Conservation (phyloP, 2,888 invertebrate species). For the Idaea aversata region DNA sequence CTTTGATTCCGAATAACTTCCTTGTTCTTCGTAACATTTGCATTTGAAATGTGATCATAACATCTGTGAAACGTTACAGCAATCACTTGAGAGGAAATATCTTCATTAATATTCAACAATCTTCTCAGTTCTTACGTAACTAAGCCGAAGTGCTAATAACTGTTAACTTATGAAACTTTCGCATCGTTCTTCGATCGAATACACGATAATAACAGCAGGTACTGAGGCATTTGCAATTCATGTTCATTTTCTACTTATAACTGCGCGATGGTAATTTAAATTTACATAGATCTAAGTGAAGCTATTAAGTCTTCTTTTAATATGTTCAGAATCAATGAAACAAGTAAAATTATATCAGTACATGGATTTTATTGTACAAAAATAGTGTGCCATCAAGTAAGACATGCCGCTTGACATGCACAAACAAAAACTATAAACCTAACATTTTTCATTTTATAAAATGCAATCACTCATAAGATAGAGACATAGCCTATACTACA, state of each 20-base stretch:
- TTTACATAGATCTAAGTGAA: constrained; percentile 5
- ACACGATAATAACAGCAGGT: constrained; percentile 14
- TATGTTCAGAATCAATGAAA: constrained; percentile 53
- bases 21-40: constrained; percentile 14
- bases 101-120: constrained; percentile 30
- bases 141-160: constrained; percentile 28
- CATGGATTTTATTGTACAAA: constrained; percentile 81
- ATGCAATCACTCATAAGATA: constrained; percentile 78
- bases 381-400: constrained; percentile 79
- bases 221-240: constrained; percentile 20
- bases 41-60: constrained; percentile 17
- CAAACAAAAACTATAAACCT: constrained; percentile 73
- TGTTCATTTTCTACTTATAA: constrained; percentile 18
- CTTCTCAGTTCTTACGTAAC: constrained; percentile 28
- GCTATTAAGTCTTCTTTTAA: constrained; percentile 15
- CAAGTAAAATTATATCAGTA: constrained; percentile 65
- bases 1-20: constrained; percentile 18
- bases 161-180: constrained; percentile 28
- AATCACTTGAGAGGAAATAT: constrained; percentile 12
- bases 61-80: constrained; percentile 23
- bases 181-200: constrained; percentile 10
- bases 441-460: constrained; percentile 72
- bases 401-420: constrained; percentile 75
- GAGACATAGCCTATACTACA: constrained; percentile 72
- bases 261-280: constrained; percentile 3